Conservation (phyloP, 2,888 invertebrate genomes). For the Agapostemon virescens region DNA sequence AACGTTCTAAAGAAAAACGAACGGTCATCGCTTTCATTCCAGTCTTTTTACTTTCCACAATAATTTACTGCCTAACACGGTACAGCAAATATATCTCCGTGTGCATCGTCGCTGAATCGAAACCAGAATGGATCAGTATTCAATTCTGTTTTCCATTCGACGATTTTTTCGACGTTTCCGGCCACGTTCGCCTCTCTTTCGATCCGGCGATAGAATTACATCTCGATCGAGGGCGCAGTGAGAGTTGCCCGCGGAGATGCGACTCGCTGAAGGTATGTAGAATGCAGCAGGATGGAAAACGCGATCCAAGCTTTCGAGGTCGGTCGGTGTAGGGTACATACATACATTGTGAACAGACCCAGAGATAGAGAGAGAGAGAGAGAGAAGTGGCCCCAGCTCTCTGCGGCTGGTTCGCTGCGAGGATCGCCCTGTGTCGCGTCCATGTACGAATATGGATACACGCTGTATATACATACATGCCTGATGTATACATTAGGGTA, state of each 20-base stretch:
- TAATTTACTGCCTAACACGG: neutral
- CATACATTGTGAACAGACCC: constrained; percentile 37
- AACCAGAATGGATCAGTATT: neutral
- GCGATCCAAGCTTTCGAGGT: constrained; percentile 23
- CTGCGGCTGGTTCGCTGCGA: constrained; percentile 18
- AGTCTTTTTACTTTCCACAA: neutral
- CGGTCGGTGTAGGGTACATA: constrained; percentile 38
- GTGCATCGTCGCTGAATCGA: neutral
- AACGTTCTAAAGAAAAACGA: no score
- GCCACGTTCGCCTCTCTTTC: neutral
- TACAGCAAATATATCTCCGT: neutral
- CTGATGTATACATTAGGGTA: constrained; percentile 49
- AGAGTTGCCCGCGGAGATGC: constrained; percentile 24
- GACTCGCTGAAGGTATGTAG: constrained; percentile 9
- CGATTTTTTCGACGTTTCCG: neutral
- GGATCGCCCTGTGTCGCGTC: constrained; percentile 34
- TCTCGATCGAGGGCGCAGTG: constrained; percentile 27
- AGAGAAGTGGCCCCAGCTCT: constrained; percentile 24
- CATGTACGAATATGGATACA: constrained; percentile 36
- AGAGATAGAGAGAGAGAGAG: neutral
- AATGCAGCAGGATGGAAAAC: constrained; percentile 9
- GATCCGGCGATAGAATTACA: constrained; percentile 25
- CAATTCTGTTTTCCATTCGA: neutral
- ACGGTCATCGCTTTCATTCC: no score
- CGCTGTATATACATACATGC: neutral